Evolutionary conservation across 2,888 invertebrate species (phyloP), one percentile per base, ranked within the genome.

Genomic region (Pimpla rufipes): DNA sequence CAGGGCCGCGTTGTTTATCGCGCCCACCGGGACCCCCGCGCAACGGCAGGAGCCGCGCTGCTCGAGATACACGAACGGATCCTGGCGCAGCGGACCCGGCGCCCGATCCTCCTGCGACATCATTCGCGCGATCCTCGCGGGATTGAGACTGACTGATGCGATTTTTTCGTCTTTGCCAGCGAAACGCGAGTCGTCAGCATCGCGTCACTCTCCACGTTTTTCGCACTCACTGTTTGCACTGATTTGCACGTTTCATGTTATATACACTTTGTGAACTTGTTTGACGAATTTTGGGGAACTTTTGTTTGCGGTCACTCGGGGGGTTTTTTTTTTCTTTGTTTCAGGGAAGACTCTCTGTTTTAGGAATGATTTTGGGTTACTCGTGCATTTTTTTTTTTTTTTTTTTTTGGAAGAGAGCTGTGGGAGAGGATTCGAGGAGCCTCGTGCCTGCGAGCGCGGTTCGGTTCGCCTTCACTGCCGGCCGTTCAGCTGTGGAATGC

Each of bases 401-500:
- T 42, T 21, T 35, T 67, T 0, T 0, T 52, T n/a, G 4, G 2
- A 10, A 16, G 5, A 18, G 11, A 8, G 3, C 11, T 6, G 23
- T 13, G n/a, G 13, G 47, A 66, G n/a, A 55, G 1, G 35, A 21
- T 50, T 57, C 8, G 47, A 50, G 68, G 18, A 81, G 55, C 68
- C 81, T 74, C 81, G 82, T 79, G 83, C 66, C 75, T 71, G 66
- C 47, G 47, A 75, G 66, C 83, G 86, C 83, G 87, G 74, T 84
- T 87, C 85, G 84, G 87, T 87, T 90, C 89, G 90, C 90, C 91
- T 91, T 91, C 87, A 90, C 91, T 88, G 89, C 87, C 89, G 87
- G 90, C 87, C 90, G 90, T 90, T 91, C 90, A 88, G 88, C 88
- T 90, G 91, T 91, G 91, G 91, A 92, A 92, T 92, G 91, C 90